Evolutionary conservation across 2,113 vertebrate genomes (phyloP).

Genomic region (Nyctereutes procyonoides): DNA sequence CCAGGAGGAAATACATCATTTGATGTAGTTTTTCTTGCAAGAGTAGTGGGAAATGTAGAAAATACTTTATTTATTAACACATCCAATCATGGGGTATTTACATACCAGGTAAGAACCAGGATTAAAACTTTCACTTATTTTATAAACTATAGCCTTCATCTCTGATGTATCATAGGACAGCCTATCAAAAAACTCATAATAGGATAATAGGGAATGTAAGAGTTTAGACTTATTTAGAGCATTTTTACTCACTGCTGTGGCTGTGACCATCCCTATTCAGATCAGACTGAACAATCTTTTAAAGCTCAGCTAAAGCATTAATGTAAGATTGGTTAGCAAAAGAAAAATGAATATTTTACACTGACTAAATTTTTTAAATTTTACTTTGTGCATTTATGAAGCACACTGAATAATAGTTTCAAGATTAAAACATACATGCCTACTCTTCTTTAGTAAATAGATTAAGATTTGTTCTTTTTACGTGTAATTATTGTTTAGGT

Average conservation of each 20-base stretch:
- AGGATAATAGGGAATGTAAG: not conserved
- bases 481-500: not conserved
- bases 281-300: not conserved
- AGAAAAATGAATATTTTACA: constrained; percentile 20
- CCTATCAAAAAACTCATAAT: constrained; percentile 20
- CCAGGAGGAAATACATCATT: constrained; percentile 99
- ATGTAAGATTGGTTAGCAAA: not conserved
- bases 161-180: not conserved
- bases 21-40: constrained; percentile 98
- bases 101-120: constrained; percentile 95
- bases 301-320: not conserved
- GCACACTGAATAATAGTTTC: not conserved
- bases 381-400: not conserved
- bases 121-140: not conserved
- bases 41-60: constrained; percentile 99
- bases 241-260: not conserved
- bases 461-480: not conserved
- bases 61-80: constrained; percentile 99
- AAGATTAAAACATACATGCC: constrained; percentile 1
- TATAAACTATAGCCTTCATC: constrained; percentile 5
- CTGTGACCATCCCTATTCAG: not conserved
- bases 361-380: not conserved
- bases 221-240: not conserved
- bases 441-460: constrained; percentile 29
- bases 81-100: constrained; percentile 99